Percentiles rank a stretch among this genome's conserved stretches.
Evolutionary conservation across 2,888 invertebrate species (phyloP).

Genomic region (Nyleta sp.): DNA sequence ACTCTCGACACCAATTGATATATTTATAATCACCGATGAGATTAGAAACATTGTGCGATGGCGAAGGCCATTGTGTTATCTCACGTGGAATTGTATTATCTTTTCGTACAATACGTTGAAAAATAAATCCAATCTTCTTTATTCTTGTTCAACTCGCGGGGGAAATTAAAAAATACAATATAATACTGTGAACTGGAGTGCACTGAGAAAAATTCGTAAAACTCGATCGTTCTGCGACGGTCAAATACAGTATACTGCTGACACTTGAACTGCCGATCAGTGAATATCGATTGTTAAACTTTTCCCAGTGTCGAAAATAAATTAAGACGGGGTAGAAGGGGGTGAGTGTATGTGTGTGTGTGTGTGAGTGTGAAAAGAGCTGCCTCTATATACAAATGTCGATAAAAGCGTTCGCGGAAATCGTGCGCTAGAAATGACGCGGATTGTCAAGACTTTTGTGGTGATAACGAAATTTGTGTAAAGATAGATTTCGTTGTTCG

Average conservation of each 20-base stretch:
- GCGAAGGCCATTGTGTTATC: conserved; percentile 54
- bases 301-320: conserved; percentile 36
- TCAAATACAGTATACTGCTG: background rate
- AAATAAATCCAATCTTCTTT: conserved; percentile 27
- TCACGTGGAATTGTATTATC: conserved; percentile 19
- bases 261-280: conserved; percentile 9
- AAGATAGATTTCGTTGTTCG: conserved; percentile 59
- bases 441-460: conserved; percentile 60
- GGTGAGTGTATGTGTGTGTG: too few species aligned
- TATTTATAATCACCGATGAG: conserved; percentile 39
- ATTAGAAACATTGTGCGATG: conserved; percentile 61
- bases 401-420: conserved; percentile 41
- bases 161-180: conserved; percentile 29
- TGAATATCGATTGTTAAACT: background rate
- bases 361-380: conserved; percentile 40
- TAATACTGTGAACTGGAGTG: conserved; percentile 52
- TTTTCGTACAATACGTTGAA: conserved; percentile 21
- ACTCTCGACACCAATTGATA: conserved; percentile 30
- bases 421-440: conserved; percentile 42
- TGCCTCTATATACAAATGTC: conserved; percentile 55
- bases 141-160: background rate
- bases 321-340: background rate
- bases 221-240: background rate
- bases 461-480: conserved; percentile 50
- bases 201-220: conserved; percentile 25